phyloP scores from a whole-genome alignment of 2,888 invertebrate species.

The Sarcophaga caerulescens region DNA sequence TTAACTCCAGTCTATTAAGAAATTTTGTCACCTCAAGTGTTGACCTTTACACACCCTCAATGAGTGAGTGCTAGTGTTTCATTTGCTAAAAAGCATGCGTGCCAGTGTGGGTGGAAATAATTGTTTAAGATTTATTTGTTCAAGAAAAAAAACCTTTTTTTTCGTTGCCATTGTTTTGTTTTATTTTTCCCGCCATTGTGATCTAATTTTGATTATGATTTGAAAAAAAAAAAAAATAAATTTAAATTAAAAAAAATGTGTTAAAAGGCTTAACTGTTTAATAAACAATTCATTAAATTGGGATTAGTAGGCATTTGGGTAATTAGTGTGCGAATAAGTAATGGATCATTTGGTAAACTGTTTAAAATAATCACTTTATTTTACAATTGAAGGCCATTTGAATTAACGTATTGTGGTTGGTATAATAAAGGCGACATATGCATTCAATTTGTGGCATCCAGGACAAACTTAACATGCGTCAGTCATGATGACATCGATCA shows the following conservation, averaged over 20 bases:
- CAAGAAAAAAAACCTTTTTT: not conserved
- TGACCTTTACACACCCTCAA: constrained; percentile 67
- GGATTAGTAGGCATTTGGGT: not conserved
- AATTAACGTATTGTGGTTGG: too few relatives aligned
- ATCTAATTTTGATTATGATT: constrained; percentile 5
- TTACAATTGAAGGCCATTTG: too few relatives aligned
- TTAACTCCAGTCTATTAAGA: constrained; percentile 38
- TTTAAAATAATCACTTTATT: too few relatives aligned
- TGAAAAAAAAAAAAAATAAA: not conserved
- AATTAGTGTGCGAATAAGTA: too few relatives aligned
- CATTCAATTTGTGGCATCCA: too few relatives aligned
- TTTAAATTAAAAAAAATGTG: constrained; percentile 5
- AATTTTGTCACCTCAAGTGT: constrained; percentile 67
- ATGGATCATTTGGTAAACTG: too few relatives aligned
- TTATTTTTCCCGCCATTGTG: constrained; percentile 12
- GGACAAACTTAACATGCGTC: too few relatives aligned
- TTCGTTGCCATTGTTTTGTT: constrained; percentile 3
- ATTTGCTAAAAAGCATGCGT: constrained; percentile 4
- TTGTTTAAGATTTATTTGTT: not conserved
- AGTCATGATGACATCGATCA: too few relatives aligned
- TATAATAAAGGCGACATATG: too few relatives aligned
- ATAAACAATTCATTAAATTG: constrained; percentile 8
- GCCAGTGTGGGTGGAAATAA: constrained; percentile 4
- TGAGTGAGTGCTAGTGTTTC: constrained; percentile 12
- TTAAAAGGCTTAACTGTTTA: constrained; percentile 38